Percentiles rank a stretch among this genome's conserved stretches.
These are phyloP conservation scores for Tarsius wallacei DNA, from an alignment of 2,797 vertebrate genomes.

Conservation along the genomic window DNA sequence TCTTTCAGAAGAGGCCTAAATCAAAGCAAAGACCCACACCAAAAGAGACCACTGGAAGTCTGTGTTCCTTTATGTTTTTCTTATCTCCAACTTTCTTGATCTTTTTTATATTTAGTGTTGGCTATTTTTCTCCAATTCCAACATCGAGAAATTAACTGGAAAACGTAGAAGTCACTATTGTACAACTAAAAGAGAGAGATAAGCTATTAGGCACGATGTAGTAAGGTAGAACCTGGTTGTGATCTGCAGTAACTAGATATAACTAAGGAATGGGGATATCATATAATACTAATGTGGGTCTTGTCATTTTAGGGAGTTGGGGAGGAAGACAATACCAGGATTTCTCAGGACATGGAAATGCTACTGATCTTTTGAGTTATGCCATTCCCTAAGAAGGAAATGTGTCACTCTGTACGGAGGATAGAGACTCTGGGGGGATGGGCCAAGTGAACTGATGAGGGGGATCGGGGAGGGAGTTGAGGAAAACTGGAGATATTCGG, in stretches of 20 bases:
- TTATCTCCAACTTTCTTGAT: neutral
- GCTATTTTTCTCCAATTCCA: neutral
- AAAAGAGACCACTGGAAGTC: neutral
- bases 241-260: neutral
- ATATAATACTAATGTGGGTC: neutral
- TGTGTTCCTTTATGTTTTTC: neutral
- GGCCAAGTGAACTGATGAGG: neutral
- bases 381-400: neutral
- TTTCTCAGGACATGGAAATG: neutral
- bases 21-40: neutral
- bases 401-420: neutral
- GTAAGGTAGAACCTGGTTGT: neutral
- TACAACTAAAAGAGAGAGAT: neutral
- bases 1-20: neutral
- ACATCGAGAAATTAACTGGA: constrained; percentile 47
- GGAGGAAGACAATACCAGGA: neutral
- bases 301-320: neutral
- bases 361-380: neutral
- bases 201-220: neutral
- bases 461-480: neutral
- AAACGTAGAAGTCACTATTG: neutral
- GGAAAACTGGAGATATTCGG: neutral
- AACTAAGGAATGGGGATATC: neutral
- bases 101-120: constrained; percentile 57
- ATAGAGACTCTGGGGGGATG: neutral